Evolutionary conservation across 2,113 vertebrate species (phyloP).

Genomic region (Stictonetta naevosa): DNA sequence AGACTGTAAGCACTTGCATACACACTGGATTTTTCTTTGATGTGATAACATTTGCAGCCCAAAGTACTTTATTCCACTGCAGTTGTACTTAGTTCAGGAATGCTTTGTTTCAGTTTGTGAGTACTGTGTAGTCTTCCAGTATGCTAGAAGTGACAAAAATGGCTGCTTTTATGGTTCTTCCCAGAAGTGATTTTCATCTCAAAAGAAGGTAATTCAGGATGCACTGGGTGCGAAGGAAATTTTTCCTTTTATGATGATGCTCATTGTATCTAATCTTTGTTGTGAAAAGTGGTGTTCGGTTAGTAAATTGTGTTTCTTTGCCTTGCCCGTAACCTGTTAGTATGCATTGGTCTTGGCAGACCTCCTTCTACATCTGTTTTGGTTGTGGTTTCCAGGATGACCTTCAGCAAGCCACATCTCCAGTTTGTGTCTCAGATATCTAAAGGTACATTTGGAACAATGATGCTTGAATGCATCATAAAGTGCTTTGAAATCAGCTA

Average conservation of each 20-base stretch:
- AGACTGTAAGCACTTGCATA: neutral
- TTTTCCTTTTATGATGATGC: neutral
- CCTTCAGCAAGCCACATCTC: neutral
- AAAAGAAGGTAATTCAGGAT: neutral
- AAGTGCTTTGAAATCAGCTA: neutral
- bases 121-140: neutral
- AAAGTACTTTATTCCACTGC: neutral
- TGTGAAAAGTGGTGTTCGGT: neutral
- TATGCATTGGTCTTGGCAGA: neutral
- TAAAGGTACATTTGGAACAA: neutral
- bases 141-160: neutral
- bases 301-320: neutral
- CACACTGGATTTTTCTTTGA: neutral
- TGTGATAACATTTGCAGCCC: neutral
- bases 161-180: neutral
- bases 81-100: neutral
- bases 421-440: neutral
- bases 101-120: neutral
- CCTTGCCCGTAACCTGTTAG: fast-evolving
- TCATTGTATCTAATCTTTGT: neutral
- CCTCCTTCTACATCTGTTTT: neutral
- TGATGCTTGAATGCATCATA: neutral
- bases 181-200: neutral
- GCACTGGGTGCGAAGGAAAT: neutral
- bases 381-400: neutral